Evolutionary conservation across 2,113 vertebrate species (phyloP).

Genomic region (Amphilophus citrinellus): DNA sequence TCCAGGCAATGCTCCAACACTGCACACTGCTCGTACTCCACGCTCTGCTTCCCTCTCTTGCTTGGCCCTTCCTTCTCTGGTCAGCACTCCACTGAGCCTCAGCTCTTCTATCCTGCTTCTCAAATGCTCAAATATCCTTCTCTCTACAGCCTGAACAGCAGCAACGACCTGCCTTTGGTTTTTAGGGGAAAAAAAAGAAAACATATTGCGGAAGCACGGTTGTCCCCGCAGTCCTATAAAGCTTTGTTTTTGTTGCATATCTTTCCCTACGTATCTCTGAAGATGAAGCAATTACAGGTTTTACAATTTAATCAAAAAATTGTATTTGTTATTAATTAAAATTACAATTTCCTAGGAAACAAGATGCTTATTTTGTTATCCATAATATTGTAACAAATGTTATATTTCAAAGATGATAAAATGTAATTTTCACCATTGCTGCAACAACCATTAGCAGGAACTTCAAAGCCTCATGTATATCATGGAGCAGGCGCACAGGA

Average conservation of each 20-base stretch:
- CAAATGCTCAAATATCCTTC: conserved; percentile 48
- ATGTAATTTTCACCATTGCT: conserved; percentile 9
- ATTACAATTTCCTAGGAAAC: not conserved
- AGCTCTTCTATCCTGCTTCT: conserved; percentile 41
- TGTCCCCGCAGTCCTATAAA: not conserved
- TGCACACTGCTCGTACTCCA: conserved; percentile 52
- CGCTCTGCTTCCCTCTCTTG: conserved; percentile 60
- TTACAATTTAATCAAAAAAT: not conserved
- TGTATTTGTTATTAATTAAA: not conserved
- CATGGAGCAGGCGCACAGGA: conserved; percentile 45
- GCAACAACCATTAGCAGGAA: conserved; percentile 23
- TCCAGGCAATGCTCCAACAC: conserved; percentile 71
- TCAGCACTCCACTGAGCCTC: conserved; percentile 41
- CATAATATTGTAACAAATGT: not conserved
- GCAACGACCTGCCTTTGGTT: conserved; percentile 7
- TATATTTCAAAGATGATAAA: not conserved
- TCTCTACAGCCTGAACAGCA: conserved; percentile 8
- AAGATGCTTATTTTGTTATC: not conserved
- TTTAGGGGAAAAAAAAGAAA: not conserved
- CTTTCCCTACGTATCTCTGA: not conserved
- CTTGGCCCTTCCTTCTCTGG: conserved; percentile 51
- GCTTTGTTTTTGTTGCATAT: not conserved
- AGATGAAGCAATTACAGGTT: not conserved
- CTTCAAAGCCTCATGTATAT: conserved; percentile 52
- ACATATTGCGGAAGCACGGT: not conserved